These are phyloP conservation scores for Glossosoma conforme DNA, from an alignment of 1,140 invertebrate species.

Conservation along the genomic window DNA sequence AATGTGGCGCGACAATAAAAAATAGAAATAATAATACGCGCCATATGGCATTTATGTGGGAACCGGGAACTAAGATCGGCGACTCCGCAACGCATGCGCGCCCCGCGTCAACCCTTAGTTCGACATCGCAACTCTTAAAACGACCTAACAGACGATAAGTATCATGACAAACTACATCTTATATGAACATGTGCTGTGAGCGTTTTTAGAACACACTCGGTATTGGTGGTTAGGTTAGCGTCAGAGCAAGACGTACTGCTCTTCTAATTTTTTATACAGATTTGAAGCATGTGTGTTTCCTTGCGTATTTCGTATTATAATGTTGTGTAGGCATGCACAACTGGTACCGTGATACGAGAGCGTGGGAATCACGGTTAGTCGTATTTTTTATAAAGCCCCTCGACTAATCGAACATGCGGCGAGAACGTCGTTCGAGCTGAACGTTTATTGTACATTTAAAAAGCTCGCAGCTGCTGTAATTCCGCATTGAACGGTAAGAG, in stretches of 20 bases:
- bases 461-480: background rate
- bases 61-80: slow-evolving; percentile 17
- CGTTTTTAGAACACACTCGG: no score
- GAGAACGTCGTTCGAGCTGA: background rate
- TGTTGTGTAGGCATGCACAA: slow-evolving; percentile 10
- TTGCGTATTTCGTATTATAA: slow-evolving; percentile 25
- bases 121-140: no score
- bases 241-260: no score
- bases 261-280: slow-evolving; percentile 18
- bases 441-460: background rate
- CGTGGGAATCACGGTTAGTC: slow-evolving; percentile 23
- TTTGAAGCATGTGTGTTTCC: slow-evolving; percentile 24
- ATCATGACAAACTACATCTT: background rate
- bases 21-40: slow-evolving; percentile 23
- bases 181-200: no score
- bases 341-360: slow-evolving; percentile 27
- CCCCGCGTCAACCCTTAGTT: slow-evolving; percentile 16
- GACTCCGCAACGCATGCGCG: slow-evolving; percentile 13
- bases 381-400: slow-evolving; percentile 5
- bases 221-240: no score
- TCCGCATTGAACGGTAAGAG: background rate
- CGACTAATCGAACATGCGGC: background rate
- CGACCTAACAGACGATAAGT: background rate
- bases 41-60: slow-evolving; percentile 27
- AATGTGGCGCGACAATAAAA: slow-evolving; percentile 15